Conservation (phyloP, 2,888 invertebrate genomes). For the Phyllotreta striolata region DNA sequence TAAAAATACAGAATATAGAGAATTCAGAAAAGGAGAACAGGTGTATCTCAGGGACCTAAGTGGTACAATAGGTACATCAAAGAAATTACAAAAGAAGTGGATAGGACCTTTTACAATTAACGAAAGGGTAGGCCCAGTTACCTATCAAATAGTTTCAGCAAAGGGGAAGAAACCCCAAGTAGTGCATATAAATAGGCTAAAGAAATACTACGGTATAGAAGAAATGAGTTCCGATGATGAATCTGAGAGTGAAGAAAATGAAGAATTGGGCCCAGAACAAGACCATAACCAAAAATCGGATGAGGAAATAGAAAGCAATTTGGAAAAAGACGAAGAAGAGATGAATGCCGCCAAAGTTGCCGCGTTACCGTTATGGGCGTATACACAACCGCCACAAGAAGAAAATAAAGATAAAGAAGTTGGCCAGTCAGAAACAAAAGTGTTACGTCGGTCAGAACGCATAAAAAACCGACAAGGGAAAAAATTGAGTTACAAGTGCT, state of each 20-base stretch:
- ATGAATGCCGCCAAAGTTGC: neutral
- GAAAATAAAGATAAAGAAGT: no score
- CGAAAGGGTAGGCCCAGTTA: slow-evolving; percentile 7
- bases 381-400: no score
- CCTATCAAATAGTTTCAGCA: neutral
- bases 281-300: no score
- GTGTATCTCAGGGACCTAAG: slow-evolving; percentile 13
- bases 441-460: no score
- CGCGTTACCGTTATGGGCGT: no score
- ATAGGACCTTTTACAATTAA: slow-evolving; percentile 14
- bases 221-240: neutral
- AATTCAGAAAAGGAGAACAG: slow-evolving; percentile 9
- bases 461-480: no score
- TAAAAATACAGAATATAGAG: slow-evolving; percentile 3
- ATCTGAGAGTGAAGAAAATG: neutral
- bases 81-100: slow-evolving; percentile 15
- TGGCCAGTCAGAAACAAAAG: no score
- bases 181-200: slow-evolving; percentile 4
- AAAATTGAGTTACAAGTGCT: no score
- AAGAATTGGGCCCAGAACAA: neutral
- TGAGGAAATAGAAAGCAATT: no score
- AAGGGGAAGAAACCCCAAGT: neutral
- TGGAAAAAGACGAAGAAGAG: neutral
- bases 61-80: slow-evolving; percentile 12
- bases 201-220: neutral